These are phyloP conservation scores for Formicarius rufipectus DNA, from an alignment of 2,113 vertebrate species.

Conservation along the genomic window DNA sequence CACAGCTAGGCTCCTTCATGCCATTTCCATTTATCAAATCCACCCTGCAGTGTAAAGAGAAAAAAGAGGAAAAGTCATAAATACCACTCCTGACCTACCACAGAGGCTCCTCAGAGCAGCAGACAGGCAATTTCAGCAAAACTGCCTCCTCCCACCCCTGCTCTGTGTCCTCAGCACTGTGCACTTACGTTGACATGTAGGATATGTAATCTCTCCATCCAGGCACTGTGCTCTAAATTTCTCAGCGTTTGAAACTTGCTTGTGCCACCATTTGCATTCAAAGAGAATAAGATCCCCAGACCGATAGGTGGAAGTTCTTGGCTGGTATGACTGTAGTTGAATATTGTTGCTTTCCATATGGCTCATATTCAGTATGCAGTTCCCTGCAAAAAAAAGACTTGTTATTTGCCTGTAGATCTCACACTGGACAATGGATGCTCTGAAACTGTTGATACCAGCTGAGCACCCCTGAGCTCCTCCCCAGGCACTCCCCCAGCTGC, in stretches of 20 bases:
- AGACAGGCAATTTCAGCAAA: neutral
- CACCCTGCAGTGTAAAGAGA: fast-evolving
- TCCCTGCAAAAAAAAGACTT: neutral
- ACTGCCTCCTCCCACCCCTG: neutral
- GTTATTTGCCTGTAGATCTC: neutral
- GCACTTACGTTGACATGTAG: neutral
- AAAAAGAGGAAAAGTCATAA: neutral
- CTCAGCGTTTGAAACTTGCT: fast-evolving
- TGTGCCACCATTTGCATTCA: fast-evolving
- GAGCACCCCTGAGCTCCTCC: neutral
- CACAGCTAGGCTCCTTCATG: neutral
- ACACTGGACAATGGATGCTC: neutral
- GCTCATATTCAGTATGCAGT: fast-evolving
- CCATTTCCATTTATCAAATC: fast-evolving
- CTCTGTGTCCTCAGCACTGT: fast-evolving
- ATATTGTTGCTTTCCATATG: neutral
- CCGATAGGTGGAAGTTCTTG: fast-evolving
- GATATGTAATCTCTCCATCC: neutral
- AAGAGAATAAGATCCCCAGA: neutral
- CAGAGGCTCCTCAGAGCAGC: neutral
- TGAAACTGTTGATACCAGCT: neutral
- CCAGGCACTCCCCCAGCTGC: neutral
- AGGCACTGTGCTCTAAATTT: neutral
- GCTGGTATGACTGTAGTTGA: fast-evolving
- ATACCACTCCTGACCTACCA: neutral